phyloP scores from a whole-genome alignment of 2,113 vertebrate genomes.

The Stegastes partitus region DNA sequence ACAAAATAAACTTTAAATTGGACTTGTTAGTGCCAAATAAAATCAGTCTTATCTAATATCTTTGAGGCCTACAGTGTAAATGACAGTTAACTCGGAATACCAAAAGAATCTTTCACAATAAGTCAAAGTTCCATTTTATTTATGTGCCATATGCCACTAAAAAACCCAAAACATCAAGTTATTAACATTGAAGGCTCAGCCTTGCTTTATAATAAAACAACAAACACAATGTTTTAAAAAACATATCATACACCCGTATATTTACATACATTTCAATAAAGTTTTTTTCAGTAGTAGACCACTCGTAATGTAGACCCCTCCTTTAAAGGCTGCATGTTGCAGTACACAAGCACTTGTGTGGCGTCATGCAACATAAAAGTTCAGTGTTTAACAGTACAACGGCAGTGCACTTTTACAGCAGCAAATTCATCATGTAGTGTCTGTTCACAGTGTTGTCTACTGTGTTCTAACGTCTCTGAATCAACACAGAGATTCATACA shows the following conservation, averaged over 20 bases:
- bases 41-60: no score
- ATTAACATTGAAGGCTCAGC: slow-evolving; percentile 82
- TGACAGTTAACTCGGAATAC: neutral
- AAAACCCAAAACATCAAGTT: slow-evolving; percentile 43
- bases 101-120: slow-evolving; percentile 14
- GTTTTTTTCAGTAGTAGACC: slow-evolving; percentile 75
- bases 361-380: slow-evolving; percentile 49
- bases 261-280: slow-evolving; percentile 65
- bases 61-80: no score
- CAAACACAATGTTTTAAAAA: slow-evolving; percentile 39
- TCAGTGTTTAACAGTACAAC: slow-evolving; percentile 72
- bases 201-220: slow-evolving; percentile 69
- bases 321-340: slow-evolving; percentile 43
- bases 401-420: slow-evolving; percentile 71
- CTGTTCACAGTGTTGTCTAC: slow-evolving; percentile 56
- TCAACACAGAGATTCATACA: slow-evolving; percentile 36
- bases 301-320: slow-evolving; percentile 40
- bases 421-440: slow-evolving; percentile 50
- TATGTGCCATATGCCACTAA: slow-evolving; percentile 52
- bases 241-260: slow-evolving; percentile 50
- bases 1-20: no score
- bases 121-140: slow-evolving; percentile 75
- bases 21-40: no score
- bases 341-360: slow-evolving; percentile 34
- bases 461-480: slow-evolving; percentile 52